Evolutionary conservation across 2,888 invertebrate species (phyloP).

Genomic region (Hydriomena furcata): DNA sequence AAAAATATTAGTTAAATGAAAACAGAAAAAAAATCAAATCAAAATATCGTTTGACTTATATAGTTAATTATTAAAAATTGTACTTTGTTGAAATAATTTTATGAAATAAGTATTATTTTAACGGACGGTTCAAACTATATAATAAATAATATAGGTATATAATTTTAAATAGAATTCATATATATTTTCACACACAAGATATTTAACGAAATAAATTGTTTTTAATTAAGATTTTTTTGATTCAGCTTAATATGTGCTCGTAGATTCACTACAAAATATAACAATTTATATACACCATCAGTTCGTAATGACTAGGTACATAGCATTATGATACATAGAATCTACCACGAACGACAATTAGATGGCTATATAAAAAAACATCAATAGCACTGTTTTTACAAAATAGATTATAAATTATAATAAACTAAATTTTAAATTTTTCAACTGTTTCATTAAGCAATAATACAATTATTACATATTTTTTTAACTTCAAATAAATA

Average conservation of each 20-base stretch:
- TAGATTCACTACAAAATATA: constrained; percentile 24
- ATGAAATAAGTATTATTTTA: constrained; percentile 5
- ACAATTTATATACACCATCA: constrained; percentile 51
- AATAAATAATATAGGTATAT: neutral
- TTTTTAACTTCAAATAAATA: no score
- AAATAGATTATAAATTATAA: neutral
- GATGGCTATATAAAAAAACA: constrained; percentile 47
- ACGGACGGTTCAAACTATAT: constrained; percentile 23
- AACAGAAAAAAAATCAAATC: neutral
- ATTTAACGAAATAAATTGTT: constrained; percentile 8
- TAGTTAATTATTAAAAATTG: constrained; percentile 3
- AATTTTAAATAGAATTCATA: constrained; percentile 1
- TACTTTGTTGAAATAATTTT: constrained; percentile 10
- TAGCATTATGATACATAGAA: constrained; percentile 44
- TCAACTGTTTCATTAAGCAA: no score
- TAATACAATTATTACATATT: no score
- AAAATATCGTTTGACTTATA: neutral
- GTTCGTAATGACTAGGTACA: constrained; percentile 52
- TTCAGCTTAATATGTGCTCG: constrained; percentile 16
- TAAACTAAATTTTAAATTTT: neutral
- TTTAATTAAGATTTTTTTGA: constrained; percentile 5
- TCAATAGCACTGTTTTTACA: constrained; percentile 43
- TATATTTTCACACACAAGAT: constrained; percentile 6
- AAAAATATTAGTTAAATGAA: neutral
- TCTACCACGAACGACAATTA: constrained; percentile 67